A percentile compares a stretch with the other conserved stretches of the same genome.
phyloP scores from a whole-genome alignment of 2,797 vertebrate species.

The Chrosomus eos region DNA sequence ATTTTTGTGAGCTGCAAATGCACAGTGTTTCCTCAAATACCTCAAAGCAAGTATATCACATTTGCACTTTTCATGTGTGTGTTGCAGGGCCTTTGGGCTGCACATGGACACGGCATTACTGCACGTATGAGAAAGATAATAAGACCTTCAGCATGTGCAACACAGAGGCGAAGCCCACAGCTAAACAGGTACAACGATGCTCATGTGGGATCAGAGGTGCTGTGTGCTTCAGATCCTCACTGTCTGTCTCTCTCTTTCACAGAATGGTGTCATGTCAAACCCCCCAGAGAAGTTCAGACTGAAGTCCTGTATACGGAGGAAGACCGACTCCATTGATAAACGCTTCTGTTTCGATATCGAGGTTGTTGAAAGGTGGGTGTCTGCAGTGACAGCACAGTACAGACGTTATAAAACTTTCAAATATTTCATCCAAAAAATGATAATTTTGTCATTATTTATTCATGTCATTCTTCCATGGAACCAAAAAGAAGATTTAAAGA shows the following conservation, averaged over 20 bases:
- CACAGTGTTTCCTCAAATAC: not conserved
- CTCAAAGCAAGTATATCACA: not conserved
- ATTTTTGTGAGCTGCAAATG: not conserved
- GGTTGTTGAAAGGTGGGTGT: conserved; percentile 91
- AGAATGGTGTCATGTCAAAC: conserved; percentile 89
- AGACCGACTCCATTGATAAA: conserved; percentile 97
- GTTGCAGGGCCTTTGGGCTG: conserved; percentile 89
- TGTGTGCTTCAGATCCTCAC: not conserved
- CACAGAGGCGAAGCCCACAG: conserved; percentile 87
- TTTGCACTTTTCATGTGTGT: not conserved
- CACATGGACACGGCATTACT: conserved; percentile 95
- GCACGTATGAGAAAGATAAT: conserved; percentile 90
- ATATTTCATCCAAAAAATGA: not conserved
- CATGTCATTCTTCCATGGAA: not conserved
- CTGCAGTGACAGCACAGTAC: not conserved
- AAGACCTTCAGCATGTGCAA: conserved; percentile 93
- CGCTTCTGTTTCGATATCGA: conserved; percentile 98
- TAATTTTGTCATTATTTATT: not conserved
- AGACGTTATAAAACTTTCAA: not conserved
- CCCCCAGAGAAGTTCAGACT: conserved; percentile 89
- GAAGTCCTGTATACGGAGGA: conserved; percentile 93
- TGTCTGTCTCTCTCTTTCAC: conserved; percentile 14
- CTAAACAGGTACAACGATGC: conserved; percentile 83
- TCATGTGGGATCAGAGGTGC: not conserved
- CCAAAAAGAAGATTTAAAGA: not conserved